Evolutionary conservation across 1,140 invertebrate species (phyloP), one percentile per base, ranked within the genome.

Genomic region (Formica selysi): DNA sequence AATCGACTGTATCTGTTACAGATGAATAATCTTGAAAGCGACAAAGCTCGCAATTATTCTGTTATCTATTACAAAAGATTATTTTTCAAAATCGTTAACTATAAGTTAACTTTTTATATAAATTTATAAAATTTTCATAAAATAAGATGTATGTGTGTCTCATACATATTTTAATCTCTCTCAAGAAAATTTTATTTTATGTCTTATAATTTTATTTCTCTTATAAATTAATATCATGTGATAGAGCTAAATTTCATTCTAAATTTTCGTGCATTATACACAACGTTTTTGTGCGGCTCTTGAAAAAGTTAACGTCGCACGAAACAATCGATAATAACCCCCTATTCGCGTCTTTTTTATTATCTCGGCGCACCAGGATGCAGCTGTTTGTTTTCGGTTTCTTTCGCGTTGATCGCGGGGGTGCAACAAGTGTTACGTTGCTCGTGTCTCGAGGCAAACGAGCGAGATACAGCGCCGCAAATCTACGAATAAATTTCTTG

Each of bases 341-440:
- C 48, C 48, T 6, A n/a, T 19, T 44, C 57, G 19, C 11, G 16
- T 22, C 26, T 11, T 41, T 48, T 62, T 22, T 26, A 62, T n/a
- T 70, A 26, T 70, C n/a, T 71, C 57, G 26, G 19, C 7, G 0
- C 41, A n/a, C 41, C 19, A 6, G 32, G 29, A 7, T 10, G 16
- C 38, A 6, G 5, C 13, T 64, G 59, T 76, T 74, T 51, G 84
- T 78, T 81, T 86, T 73, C 51, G 51, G 64, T 71, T 84, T 86
- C 86, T 74, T 85, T 73, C 84, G 32, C 44, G 68, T 85, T 76
- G 74, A 62, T 87, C 87, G 88, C 81, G 87, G 73, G 54, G 65
- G 87, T 79, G 92, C 92, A 93, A 93, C 92, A 93, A 93, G 92
- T 93, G 92, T 91, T 91, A 88, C 87, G 22, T 87, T 89, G 88